Evolutionary conservation across 2,888 invertebrate species (phyloP).

Genomic region (Apodemia duryi): DNA sequence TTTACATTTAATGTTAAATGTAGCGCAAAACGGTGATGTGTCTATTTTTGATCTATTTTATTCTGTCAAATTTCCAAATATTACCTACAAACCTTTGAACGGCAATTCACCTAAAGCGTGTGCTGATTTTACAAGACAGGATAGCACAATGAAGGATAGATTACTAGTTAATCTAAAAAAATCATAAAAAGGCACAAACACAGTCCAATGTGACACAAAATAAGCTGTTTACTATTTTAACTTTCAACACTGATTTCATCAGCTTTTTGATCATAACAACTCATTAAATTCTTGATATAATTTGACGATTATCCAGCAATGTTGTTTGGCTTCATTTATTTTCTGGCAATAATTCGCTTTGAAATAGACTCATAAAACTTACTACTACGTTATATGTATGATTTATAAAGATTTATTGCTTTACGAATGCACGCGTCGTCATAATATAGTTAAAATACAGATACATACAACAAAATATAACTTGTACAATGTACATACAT

Average conservation of each 20-base stretch:
- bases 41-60: too few species aligned
- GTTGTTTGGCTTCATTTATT: slow-evolving; percentile 26
- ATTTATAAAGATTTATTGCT: slow-evolving; percentile 35
- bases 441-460: slow-evolving; percentile 6
- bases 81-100: too few species aligned
- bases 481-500: too few species aligned
- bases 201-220: background rate
- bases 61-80: too few species aligned
- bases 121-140: too few species aligned
- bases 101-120: too few species aligned
- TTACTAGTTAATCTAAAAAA: too few species aligned
- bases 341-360: slow-evolving; percentile 27
- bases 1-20: too few species aligned
- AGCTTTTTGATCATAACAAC: background rate
- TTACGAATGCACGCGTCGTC: slow-evolving; percentile 33
- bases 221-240: background rate
- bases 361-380: slow-evolving; percentile 21
- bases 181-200: background rate
- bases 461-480: too few species aligned
- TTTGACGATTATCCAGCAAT: slow-evolving; percentile 18
- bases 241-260: background rate
- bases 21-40: too few species aligned
- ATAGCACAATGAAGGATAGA: too few species aligned
- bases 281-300: slow-evolving; percentile 6
- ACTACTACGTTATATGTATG: slow-evolving; percentile 17